Evolutionary conservation across 2,797 vertebrate species (phyloP), one percentile per base, ranked within the genome.

Genomic region (Sphaeramia orbicularis): DNA sequence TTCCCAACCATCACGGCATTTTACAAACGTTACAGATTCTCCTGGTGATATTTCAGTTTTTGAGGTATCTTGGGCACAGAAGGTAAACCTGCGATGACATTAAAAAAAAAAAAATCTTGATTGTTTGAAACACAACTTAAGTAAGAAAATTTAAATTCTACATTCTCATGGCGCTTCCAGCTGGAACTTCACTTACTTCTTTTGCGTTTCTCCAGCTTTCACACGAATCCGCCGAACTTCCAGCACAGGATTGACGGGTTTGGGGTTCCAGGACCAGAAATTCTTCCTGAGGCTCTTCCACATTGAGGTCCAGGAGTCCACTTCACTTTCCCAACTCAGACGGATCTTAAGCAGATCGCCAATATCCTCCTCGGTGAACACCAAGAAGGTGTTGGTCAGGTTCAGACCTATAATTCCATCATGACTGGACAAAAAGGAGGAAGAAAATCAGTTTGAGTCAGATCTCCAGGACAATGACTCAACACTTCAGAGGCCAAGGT

Each of bases 181-280:
- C 24, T 42, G 16, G 38, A 11, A 6, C 10, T 18, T 35, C 4
- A 73, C 95, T 94, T 90, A 99, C 98, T 96, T 99, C 64, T 88
- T 93, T 38, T 99, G 98, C 0, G 96, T 97, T 62, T 99, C 98
- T 53, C 98, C 97, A 10, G 95, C 94, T 79, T 99, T 99, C 60
- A 99, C 93, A 0, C 98, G 94, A 67, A 99, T 96, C 11, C 96
- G 93, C 0, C 96, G 91, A 65, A 99, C 84, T 24, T 94, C 88
- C 35, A 99, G 87, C 1, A 96, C 91, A 12, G 92, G 91, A 36
- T 84, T 70, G 0, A 77, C 10, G 1, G 64, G 69, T 0, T 6
- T 40, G 0, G 82, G 7, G 0, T 83, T 89, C 81, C 94, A 95
- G 82, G 92, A 83, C 78, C 84, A 93, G 13, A 93, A 71, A 0